A percentile compares a stretch with the other conserved stretches of the same genome.
Conservation (phyloP, 2,888 invertebrate species). For the Nycteola revayana region DNA sequence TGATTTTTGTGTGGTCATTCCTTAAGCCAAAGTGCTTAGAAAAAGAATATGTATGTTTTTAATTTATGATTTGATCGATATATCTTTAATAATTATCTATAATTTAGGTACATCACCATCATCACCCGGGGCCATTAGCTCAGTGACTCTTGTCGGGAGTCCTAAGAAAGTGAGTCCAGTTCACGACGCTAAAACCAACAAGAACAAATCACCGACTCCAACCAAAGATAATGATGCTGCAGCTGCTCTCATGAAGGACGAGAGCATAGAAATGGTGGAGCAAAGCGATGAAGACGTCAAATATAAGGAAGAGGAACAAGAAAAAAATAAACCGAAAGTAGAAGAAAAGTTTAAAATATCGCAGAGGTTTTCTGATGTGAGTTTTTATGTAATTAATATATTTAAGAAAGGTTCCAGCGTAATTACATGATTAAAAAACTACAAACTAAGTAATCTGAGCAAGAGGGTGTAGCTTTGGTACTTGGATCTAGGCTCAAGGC, state of each 20-base stretch:
- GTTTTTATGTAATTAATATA: too few relatives aligned
- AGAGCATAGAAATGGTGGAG: slow-evolving; percentile 72
- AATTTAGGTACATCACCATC: slow-evolving; percentile 81
- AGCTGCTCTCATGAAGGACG: slow-evolving; percentile 60
- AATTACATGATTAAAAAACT: too few relatives aligned
- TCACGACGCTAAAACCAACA: slow-evolving; percentile 39
- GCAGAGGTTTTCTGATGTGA: slow-evolving; percentile 71
- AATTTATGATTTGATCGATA: too few relatives aligned
- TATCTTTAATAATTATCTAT: too few relatives aligned
- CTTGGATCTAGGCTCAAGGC: too few relatives aligned
- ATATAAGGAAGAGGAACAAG: slow-evolving; percentile 70
- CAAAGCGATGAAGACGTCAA: slow-evolving; percentile 73
- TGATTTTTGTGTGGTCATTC: too few relatives aligned
- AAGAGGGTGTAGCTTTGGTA: too few relatives aligned
- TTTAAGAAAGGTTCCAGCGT: too few relatives aligned
- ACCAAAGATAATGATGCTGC: slow-evolving; percentile 61
- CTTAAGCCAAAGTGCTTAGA: too few relatives aligned
- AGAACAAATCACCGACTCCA: slow-evolving; percentile 49
- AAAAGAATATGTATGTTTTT: too few relatives aligned
- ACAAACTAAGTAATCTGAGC: too few relatives aligned
- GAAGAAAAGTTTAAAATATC: slow-evolving; percentile 75
- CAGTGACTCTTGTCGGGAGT: slow-evolving; percentile 87
- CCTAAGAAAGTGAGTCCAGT: slow-evolving; percentile 64
- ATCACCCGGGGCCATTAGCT: slow-evolving; percentile 88
- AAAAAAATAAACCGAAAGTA: slow-evolving; percentile 60